Base-by-base conservation (phyloP, 2,113 vertebrate species). In the Petrocephalus microphthalmus region DNA sequence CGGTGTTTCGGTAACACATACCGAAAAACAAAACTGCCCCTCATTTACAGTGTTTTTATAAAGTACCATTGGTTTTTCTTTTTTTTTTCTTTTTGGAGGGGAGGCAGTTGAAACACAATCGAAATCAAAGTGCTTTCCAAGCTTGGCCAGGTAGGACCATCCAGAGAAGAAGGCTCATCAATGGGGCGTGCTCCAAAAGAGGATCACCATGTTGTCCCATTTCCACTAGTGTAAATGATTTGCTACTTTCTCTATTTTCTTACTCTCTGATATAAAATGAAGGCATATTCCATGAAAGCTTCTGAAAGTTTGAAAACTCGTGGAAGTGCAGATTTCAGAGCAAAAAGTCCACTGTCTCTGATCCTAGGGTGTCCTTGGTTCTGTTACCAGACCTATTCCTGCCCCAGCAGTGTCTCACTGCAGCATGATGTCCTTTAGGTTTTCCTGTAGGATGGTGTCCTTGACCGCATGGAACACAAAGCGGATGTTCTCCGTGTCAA, bases 371-470 rank as follows among this genome's bases (percentile, higher is more conserved):
- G 20, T 29, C 71, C 51, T 29, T 87, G 49, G 29, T 7, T 88
- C 29, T 52, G n/a, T 52, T 74, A 19, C 19, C 15, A 52, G 17
- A 84, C 47, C 67, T 25, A 22, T 83, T 19, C 45, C n/a, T 29
- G n/a, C 6, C 42, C 29, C 25, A 19, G 29, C 2, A 49, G 47
- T 67, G 42, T 74, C 90, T 98, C 97, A 99, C 96, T 99, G 97
- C 95, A 99, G 94, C 98, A 99, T 99, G 90, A 99, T 98, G 22
- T 99, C 97, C 92, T 98, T 99, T 82, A 99, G 97, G 89, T 99
- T 99, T 90, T 99, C 97, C 92, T 99, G 97, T 93, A 99, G 95
- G 94, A 99, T 99, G 0, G 97, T 99, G 96, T 99, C 98, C 93
- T 99, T 99, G 91, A 99, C 98, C 0, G 97, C 98, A 7, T 98